phyloP scores from a whole-genome alignment of 1,140 invertebrate species.

The Leptopilina boulardi region DNA sequence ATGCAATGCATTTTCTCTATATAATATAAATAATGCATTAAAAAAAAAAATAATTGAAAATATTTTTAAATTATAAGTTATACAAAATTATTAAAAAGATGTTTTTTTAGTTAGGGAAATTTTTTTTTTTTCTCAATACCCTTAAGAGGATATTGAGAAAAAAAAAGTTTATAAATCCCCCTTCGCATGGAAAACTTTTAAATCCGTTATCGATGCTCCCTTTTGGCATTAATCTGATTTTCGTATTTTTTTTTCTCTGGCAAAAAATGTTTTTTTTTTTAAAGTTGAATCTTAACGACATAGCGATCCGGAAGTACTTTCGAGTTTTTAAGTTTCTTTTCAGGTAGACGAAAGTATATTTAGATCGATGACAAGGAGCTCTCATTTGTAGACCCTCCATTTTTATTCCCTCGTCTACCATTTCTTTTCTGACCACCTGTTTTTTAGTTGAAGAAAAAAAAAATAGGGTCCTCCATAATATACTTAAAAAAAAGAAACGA shows the following conservation, averaged over 20 bases:
- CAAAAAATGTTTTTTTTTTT: not conserved
- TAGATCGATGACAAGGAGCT: slow-evolving; percentile 1
- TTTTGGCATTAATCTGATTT: not conserved
- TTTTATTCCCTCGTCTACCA: not conserved
- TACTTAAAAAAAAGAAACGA: not conserved
- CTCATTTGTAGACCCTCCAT: not conserved
- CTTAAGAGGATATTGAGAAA: too few species aligned
- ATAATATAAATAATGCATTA: not conserved
- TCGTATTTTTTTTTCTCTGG: not conserved
- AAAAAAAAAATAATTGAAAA: too few species aligned
- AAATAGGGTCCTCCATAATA: not conserved
- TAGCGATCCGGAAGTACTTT: not conserved
- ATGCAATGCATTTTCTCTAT: not conserved
- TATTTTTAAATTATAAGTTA: too few species aligned
- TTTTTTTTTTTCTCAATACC: too few species aligned
- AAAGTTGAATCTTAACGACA: not conserved
- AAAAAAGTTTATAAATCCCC: too few species aligned
- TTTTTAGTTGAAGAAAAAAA: not conserved
- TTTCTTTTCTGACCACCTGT: not conserved
- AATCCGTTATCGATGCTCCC: not conserved
- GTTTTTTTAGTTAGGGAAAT: too few species aligned
- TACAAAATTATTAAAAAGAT: too few species aligned
- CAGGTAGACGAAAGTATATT: not conserved
- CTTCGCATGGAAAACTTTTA: not conserved
- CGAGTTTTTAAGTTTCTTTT: not conserved